Percentiles rank a stretch among this genome's conserved stretches.
Conservation (phyloP, 2,888 invertebrate species). For the Lobophora halterata region DNA sequence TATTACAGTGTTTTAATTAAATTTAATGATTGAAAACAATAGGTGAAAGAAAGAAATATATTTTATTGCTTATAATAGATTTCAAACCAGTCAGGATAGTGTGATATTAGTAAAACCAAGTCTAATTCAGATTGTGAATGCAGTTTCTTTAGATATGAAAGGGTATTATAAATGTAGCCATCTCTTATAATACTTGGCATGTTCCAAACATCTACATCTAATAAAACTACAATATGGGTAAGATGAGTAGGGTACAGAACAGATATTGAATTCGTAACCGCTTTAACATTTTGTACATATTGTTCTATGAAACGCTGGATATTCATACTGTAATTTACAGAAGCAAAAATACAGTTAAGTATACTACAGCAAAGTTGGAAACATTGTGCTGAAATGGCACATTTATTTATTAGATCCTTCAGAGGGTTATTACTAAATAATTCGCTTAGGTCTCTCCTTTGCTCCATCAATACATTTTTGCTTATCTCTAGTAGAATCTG, state of each 20-base stretch:
- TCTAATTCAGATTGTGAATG: slow-evolving; percentile 47
- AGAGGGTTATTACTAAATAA: slow-evolving; percentile 37
- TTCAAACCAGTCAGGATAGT: slow-evolving; percentile 67
- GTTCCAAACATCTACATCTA: slow-evolving; percentile 51
- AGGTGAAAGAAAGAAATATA: slow-evolving; percentile 8
- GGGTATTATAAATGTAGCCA: slow-evolving; percentile 39
- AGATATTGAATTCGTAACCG: slow-evolving; percentile 30
- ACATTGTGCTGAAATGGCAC: slow-evolving; percentile 51
- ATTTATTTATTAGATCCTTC: slow-evolving; percentile 41
- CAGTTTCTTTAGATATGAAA: slow-evolving; percentile 43
- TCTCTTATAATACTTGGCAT: slow-evolving; percentile 35
- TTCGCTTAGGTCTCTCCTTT: slow-evolving; percentile 32
- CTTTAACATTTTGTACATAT: slow-evolving; percentile 50
- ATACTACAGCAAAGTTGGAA: slow-evolving; percentile 61
- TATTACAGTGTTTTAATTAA: too few species aligned
- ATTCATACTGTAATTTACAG: slow-evolving; percentile 46
- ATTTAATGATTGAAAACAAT: neutral
- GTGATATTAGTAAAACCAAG: slow-evolving; percentile 61
- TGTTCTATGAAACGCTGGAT: slow-evolving; percentile 46
- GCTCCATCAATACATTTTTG: slow-evolving; percentile 36
- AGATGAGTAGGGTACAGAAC: slow-evolving; percentile 52
- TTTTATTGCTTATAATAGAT: slow-evolving; percentile 41
- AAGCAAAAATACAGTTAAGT: slow-evolving; percentile 55
- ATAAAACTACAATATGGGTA: slow-evolving; percentile 44
- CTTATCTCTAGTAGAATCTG: slow-evolving; percentile 43